phyloP scores from a whole-genome alignment of 2,113 vertebrate species.

The Peromyscus polionotus region DNA sequence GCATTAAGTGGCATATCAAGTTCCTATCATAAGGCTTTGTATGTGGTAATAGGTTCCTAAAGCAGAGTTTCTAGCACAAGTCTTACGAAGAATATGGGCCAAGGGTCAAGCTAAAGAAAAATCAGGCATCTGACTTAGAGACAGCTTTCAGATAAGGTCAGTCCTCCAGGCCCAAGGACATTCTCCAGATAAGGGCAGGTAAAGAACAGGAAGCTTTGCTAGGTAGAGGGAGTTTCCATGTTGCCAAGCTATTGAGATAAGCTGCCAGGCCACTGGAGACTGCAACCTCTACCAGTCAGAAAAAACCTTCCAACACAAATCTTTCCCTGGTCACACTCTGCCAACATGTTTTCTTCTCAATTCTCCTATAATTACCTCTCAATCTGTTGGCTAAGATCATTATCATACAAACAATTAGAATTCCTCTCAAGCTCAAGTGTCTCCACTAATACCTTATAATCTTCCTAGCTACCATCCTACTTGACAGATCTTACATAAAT shows the following conservation, averaged over 20 bases:
- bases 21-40: neutral
- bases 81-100: neutral
- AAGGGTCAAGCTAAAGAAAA: neutral
- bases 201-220: neutral
- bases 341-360: neutral
- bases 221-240: neutral
- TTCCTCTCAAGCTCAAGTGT: neutral
- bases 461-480: neutral
- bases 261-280: neutral
- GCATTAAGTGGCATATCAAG: neutral
- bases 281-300: neutral
- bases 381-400: neutral
- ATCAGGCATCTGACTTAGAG: neutral
- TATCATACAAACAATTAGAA: neutral
- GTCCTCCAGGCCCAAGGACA: neutral
- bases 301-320: too few species aligned
- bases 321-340: neutral
- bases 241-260: neutral
- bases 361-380: neutral
- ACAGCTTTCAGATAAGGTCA: neutral
- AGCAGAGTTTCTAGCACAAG: neutral
- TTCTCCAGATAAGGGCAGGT: neutral
- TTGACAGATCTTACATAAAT: accelerated
- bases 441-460: too few species aligned
- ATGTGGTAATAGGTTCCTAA: neutral